Conservation (phyloP, 2,113 vertebrate genomes). For the Cavia porcellus region DNA sequence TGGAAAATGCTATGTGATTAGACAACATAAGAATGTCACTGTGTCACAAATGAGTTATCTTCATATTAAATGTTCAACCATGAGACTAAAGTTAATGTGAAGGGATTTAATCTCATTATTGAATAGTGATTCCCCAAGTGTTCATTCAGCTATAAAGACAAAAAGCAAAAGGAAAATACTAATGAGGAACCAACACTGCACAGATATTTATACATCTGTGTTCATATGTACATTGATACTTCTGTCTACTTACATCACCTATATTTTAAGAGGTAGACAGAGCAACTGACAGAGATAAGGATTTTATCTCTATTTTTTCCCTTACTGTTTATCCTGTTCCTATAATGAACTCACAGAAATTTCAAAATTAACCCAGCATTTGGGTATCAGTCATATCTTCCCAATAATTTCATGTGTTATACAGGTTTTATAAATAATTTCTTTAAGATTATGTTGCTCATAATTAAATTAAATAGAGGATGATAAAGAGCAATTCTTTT, state of each 20-base stretch:
- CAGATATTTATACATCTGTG: not conserved
- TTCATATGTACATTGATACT: not conserved
- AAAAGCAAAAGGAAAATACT: not conserved
- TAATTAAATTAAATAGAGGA: not conserved
- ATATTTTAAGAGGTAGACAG: not conserved
- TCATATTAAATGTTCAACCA: not conserved
- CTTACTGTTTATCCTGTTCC: not conserved
- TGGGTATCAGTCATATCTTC: not conserved
- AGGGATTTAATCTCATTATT: constrained; percentile 13
- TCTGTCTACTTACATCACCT: not conserved
- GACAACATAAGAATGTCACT: not conserved
- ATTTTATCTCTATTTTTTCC: not conserved
- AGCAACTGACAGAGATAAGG: not conserved
- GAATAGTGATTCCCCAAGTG: not conserved
- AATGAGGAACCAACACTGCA: not conserved
- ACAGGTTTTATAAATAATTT: not conserved
- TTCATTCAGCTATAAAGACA: not conserved
- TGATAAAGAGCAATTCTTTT: not conserved
- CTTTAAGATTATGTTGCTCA: not conserved
- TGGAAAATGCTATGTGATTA: not conserved
- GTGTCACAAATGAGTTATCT: not conserved
- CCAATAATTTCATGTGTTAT: not conserved
- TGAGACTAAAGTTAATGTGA: not conserved
- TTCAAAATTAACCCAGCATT: not conserved
- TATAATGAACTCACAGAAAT: not conserved